phyloP scores from a whole-genome alignment of 2,113 vertebrate genomes.

The Opisthocomus hoazin region DNA sequence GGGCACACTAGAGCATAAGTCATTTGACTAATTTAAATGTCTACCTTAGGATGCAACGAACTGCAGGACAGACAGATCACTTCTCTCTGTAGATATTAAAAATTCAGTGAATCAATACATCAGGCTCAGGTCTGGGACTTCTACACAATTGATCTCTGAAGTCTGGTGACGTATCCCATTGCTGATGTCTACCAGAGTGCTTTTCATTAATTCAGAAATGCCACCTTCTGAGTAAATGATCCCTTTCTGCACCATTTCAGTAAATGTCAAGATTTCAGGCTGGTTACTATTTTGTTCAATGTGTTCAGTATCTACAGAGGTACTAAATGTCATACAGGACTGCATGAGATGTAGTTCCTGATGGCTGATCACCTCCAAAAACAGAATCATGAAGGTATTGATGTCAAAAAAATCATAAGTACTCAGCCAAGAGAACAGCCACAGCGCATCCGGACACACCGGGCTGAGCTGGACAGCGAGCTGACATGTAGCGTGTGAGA shows the following conservation, averaged over 20 bases:
- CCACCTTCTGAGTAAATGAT: constrained; percentile 46
- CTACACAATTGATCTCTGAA: not conserved
- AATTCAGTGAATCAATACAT: not conserved
- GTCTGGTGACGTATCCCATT: not conserved
- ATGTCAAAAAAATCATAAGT: not conserved
- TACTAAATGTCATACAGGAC: not conserved
- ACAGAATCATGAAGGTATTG: not conserved
- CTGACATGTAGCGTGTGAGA: not conserved
- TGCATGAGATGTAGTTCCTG: not conserved
- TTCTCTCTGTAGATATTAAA: not conserved
- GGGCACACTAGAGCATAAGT: not conserved
- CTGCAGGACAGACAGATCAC: not conserved
- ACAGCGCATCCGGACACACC: not conserved
- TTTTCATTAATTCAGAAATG: constrained; percentile 57
- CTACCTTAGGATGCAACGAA: not conserved
- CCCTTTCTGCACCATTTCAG: constrained; percentile 49
- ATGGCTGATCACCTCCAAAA: not conserved
- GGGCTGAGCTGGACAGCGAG: not conserved
- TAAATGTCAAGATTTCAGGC: constrained; percentile 45
- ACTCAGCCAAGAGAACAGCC: not conserved
- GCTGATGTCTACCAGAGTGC: constrained; percentile 16
- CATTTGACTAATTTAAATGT: not conserved
- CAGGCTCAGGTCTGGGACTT: not conserved
- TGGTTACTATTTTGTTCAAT: constrained; percentile 55
- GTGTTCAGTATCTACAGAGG: not conserved